These are phyloP conservation scores for Masticophis lateralis DNA, from an alignment of 2,797 vertebrate species.

Conservation along the genomic window DNA sequence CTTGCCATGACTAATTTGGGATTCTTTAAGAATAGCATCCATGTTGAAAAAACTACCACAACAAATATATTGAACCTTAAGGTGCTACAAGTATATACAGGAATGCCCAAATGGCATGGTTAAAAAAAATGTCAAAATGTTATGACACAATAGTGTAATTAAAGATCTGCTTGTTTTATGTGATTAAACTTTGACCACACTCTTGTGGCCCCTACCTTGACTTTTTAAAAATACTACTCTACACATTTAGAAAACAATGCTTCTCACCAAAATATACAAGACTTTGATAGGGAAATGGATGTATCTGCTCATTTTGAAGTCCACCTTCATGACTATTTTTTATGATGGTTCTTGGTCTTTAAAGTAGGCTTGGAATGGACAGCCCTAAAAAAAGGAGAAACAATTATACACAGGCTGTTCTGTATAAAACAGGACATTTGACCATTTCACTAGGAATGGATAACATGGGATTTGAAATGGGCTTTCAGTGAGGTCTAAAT, in stretches of 20 bases:
- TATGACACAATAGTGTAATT: not conserved
- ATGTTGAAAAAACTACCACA: not conserved
- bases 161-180: not conserved
- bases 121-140: not conserved
- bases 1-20: no score
- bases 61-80: not conserved
- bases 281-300: not conserved
- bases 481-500: not conserved
- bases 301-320: not conserved
- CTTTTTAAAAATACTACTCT: not conserved
- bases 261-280: not conserved
- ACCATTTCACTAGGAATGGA: not conserved
- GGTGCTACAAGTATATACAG: not conserved
- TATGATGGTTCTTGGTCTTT: not conserved
- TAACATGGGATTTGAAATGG: not conserved
- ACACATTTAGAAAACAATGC: not conserved
- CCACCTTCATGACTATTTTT: not conserved
- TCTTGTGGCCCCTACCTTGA: not conserved
- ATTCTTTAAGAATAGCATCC: not conserved
- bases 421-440: not conserved
- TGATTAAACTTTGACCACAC: not conserved
- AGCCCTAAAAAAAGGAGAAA: not conserved
- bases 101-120: not conserved
- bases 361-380: not conserved
- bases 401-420: not conserved